Conservation (phyloP, 2,113 vertebrate species). For the Neogobius melanostomus region DNA sequence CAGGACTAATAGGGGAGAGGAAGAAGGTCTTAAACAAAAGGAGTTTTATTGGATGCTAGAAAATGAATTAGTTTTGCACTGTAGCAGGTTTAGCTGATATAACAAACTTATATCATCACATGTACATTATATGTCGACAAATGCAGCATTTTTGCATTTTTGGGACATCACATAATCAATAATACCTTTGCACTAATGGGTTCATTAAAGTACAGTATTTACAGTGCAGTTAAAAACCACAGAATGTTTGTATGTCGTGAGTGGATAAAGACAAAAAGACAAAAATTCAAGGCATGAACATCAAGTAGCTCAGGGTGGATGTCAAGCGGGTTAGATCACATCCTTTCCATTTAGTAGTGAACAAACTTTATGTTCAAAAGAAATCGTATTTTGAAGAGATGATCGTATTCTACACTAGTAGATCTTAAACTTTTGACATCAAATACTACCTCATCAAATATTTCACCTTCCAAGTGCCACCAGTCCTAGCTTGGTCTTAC, state of each 20-base stretch:
- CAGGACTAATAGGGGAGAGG: slow-evolving; percentile 52
- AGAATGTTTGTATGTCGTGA: slow-evolving; percentile 2
- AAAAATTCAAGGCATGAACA: slow-evolving; percentile 71
- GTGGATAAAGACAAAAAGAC: slow-evolving; percentile 36
- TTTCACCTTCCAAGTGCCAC: no score
- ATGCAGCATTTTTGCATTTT: neutral
- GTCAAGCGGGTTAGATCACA: slow-evolving; percentile 85
- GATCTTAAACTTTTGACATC: no score
- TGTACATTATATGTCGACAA: neutral
- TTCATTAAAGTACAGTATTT: neutral
- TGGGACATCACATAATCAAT: neutral
- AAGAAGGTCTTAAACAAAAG: slow-evolving; percentile 57
- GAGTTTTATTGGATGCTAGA: slow-evolving; percentile 45
- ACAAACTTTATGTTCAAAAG: slow-evolving; percentile 66
- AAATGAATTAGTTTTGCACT: slow-evolving; percentile 16
- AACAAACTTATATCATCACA: no score
- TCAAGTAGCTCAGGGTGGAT: slow-evolving; percentile 82
- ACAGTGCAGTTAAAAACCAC: neutral
- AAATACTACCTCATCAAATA: no score
- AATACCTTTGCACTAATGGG: neutral
- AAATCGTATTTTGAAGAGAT: slow-evolving; percentile 49
- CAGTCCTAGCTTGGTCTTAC: no score
- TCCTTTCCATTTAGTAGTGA: slow-evolving; percentile 79
- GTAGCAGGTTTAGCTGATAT: neutral
- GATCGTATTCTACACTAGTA: neutral